These are phyloP conservation scores for Phasianus colchicus DNA, from an alignment of 2,113 vertebrate species.

Conservation along the genomic window DNA sequence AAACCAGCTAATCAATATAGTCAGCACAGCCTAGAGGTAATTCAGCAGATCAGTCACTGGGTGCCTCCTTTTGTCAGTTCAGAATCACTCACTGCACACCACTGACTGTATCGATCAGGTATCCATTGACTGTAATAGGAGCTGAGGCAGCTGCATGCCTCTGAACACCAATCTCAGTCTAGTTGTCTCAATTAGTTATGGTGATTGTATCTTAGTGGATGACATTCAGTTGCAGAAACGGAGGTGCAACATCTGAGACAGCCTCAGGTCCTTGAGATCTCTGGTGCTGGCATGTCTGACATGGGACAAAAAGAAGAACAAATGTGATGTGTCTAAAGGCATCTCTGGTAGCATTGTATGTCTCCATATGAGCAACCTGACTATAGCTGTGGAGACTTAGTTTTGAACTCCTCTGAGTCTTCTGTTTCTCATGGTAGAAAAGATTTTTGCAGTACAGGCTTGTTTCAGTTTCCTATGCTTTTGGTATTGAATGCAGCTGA, in stretches of 20 bases:
- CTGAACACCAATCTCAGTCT: background rate
- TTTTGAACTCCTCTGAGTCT: background rate
- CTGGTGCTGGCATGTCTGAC: background rate
- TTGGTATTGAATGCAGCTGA: fast-evolving
- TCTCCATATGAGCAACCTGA: background rate
- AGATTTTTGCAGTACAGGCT: background rate
- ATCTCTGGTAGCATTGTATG: fast-evolving
- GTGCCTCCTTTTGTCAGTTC: background rate
- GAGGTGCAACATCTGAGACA: background rate
- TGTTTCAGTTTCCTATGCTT: background rate
- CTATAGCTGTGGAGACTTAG: background rate
- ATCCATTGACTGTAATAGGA: background rate
- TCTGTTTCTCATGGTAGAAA: background rate
- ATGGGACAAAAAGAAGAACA: background rate
- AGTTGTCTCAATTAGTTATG: background rate
- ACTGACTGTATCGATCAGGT: background rate
- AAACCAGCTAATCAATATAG: background rate
- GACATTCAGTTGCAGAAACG: background rate
- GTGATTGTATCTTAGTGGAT: background rate
- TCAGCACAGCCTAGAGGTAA: background rate
- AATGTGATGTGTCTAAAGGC: background rate
- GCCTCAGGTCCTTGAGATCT: background rate
- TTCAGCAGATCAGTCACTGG: background rate
- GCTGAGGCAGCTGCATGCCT: background rate
- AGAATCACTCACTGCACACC: background rate